phyloP scores from a whole-genome alignment of 2,113 vertebrate genomes.

The Variabilichromis moorii region DNA sequence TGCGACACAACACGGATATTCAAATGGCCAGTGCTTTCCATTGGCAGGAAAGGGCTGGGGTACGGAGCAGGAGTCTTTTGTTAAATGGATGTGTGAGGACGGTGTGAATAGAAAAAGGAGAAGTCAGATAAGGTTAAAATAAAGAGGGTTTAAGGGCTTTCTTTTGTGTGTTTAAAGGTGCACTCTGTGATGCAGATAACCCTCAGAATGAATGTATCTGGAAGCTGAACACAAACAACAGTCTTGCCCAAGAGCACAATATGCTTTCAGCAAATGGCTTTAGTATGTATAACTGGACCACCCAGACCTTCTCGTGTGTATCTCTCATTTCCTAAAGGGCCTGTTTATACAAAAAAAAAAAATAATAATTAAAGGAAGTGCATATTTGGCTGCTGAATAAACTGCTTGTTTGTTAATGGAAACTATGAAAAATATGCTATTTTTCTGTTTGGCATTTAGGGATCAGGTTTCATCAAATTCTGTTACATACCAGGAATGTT shows the following conservation, averaged over 20 bases:
- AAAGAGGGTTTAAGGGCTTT: neutral
- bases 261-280: constrained; percentile 4
- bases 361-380: neutral
- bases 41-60: neutral
- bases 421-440: neutral
- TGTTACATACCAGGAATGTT: neutral
- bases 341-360: neutral
- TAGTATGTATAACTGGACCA: neutral
- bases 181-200: neutral
- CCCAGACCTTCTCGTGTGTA: neutral
- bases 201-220: neutral
- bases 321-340: neutral
- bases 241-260: neutral
- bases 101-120: neutral
- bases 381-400: neutral
- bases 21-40: neutral
- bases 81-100: neutral
- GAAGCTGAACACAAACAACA: neutral
- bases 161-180: constrained; percentile 9
- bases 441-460: neutral
- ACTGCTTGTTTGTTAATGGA: neutral
- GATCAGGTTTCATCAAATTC: neutral
- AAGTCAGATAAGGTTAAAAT: neutral
- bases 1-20: neutral
- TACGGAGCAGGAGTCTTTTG: neutral